phyloP scores from a whole-genome alignment of 2,888 invertebrate genomes.

The Chirona hameri region DNA sequence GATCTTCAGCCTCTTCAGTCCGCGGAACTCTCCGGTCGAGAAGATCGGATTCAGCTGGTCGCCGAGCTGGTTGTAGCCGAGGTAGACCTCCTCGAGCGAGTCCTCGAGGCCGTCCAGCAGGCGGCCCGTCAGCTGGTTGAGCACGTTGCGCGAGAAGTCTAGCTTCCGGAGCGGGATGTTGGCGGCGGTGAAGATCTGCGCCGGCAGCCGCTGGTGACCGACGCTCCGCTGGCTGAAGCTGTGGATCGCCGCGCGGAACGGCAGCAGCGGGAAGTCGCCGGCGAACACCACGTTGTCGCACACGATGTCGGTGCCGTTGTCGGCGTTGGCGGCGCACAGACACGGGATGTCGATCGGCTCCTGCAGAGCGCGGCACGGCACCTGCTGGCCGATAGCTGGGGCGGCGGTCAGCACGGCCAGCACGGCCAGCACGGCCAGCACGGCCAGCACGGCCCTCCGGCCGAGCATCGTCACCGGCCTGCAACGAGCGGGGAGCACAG shows the following conservation, averaged over 20 bases:
- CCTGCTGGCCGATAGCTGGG: not conserved
- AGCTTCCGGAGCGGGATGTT: slow-evolving; percentile 65
- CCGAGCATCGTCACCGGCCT: not conserved
- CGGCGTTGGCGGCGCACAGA: slow-evolving; percentile 49
- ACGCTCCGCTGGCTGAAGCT: slow-evolving; percentile 73
- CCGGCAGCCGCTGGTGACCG: slow-evolving; percentile 75
- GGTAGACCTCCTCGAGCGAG: slow-evolving; percentile 64
- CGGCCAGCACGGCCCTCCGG: not conserved
- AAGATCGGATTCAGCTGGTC: slow-evolving; percentile 88
- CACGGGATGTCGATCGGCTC: slow-evolving; percentile 73
- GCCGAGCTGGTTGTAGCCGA: slow-evolving; percentile 79
- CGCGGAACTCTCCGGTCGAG: slow-evolving; percentile 77
- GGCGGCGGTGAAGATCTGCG: slow-evolving; percentile 60
- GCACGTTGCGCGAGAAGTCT: slow-evolving; percentile 77
- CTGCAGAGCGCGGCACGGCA: slow-evolving; percentile 70
- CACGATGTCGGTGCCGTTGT: slow-evolving; percentile 63
- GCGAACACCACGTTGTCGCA: slow-evolving; percentile 79
- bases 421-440: not conserved
- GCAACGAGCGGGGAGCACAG: not conserved
- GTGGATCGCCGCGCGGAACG: slow-evolving; percentile 61
- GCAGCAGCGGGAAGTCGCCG: slow-evolving; percentile 69
- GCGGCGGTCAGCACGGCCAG: not conserved
- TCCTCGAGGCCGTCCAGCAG: slow-evolving; percentile 63
- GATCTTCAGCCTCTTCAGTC: slow-evolving; percentile 60
- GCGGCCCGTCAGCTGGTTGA: slow-evolving; percentile 72